A percentile compares a stretch with the other conserved stretches of the same genome.
These are phyloP conservation scores for Anthopleura xanthogrammica DNA, from an alignment of 92 coral and sea anemone genomes.

Conservation along the genomic window DNA sequence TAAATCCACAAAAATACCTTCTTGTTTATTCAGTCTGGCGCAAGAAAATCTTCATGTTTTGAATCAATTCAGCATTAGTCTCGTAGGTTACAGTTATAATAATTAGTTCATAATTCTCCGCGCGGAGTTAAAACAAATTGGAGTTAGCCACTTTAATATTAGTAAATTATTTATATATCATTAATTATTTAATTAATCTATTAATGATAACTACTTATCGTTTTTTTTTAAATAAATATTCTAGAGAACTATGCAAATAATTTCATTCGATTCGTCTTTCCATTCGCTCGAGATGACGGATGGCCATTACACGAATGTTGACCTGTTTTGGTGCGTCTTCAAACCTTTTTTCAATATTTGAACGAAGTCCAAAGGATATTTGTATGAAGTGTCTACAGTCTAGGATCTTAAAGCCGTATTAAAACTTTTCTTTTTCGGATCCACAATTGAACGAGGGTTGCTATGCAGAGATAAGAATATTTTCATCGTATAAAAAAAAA, in stretches of 20 bases:
- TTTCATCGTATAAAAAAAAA: no score
- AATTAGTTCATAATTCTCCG: background rate
- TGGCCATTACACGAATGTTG: background rate
- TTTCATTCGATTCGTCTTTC: background rate
- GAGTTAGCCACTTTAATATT: background rate
- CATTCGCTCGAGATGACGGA: background rate
- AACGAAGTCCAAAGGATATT: background rate
- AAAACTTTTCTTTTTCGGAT: no score
- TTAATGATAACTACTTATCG: background rate
- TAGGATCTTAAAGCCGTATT: background rate
- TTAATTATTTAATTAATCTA: background rate
- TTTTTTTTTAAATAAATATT: background rate
- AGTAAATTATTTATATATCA: background rate
- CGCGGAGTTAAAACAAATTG: background rate
- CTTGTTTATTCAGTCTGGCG: background rate
- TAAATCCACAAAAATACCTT: background rate
- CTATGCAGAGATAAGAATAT: no score
- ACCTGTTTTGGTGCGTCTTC: background rate
- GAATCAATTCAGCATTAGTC: background rate
- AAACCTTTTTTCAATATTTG: slow-evolving; percentile 9
- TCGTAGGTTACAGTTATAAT: no score
- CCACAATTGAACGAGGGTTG: no score
- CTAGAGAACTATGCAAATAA: background rate
- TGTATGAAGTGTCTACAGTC: background rate
- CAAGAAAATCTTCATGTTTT: background rate